Base-by-base conservation (phyloP, 2,797 vertebrate genomes). In the Ctenopoma multispine region DNA sequence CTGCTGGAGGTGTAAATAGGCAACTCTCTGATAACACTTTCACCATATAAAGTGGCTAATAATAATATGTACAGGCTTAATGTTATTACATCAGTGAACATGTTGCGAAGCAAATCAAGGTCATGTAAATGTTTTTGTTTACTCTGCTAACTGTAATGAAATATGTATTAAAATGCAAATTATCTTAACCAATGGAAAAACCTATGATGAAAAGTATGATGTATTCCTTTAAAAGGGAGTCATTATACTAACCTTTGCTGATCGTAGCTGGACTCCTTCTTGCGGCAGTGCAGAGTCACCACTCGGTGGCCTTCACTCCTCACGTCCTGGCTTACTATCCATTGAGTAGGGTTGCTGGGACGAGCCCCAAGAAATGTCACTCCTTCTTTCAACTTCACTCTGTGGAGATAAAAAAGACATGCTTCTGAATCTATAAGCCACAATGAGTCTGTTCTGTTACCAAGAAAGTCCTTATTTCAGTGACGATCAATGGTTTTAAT, bases 331-430 rank as follows among this genome's bases (percentile, higher is more conserved):
- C 93, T 95, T 17, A 97, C 92, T 0, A 96, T 96, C 97, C 97
- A 99, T 84, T 95, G 96, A 20, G 82, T 92, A 0, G 97, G 96
- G 86, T 97, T 96, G 3, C 95, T 96, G 40, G 94, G 93, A 80
- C 93, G 95, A 0, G 95, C 93, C 0, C 94, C 93, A 4, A 98
- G 93, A 50, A 99, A 96, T 7, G 94, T 96, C 73, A 99, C 94
- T 0, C 97, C 97, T 63, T 98, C 97, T 93, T 96, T 98, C 90
- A 98, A 95, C 91, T 97, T 99, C 64, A 97, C 97, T 87, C 97
- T 99, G 95, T 18, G 36, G 58, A 82, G 43, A 65, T 17, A 79
- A 36, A 58, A 4, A 54, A 46, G 23, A 44, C 31, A 53, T 36
- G 29, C 53, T 59, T 23, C 59, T 51, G 50, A 59, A 61, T 2